A percentile compares a stretch with the other conserved stretches of the same genome.
Conservation (phyloP, 2,797 vertebrate species). For the Malacoraja senta region DNA sequence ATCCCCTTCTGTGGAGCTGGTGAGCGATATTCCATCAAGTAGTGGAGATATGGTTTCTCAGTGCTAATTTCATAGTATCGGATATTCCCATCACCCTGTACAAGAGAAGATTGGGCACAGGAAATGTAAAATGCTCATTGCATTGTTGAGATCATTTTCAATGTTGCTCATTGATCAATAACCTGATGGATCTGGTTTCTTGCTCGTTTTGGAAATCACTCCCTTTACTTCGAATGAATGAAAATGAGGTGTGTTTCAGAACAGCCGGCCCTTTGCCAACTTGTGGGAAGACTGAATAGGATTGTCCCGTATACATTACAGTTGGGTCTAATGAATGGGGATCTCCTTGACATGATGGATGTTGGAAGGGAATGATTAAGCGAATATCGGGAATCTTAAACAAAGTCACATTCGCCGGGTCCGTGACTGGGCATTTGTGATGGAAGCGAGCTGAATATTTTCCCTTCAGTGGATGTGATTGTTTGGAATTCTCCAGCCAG, state of each 20-base stretch:
- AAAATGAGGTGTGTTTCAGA: not conserved
- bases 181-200: not conserved
- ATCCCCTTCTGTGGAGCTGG: slow-evolving; percentile 90
- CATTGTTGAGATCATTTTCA: not conserved
- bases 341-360: too few species aligned
- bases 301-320: too few species aligned
- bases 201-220: not conserved
- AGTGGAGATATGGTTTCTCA: slow-evolving; percentile 90
- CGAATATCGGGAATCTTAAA: too few species aligned
- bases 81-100: slow-evolving; percentile 92
- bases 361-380: too few species aligned
- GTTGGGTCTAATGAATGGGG: too few species aligned
- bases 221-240: not conserved
- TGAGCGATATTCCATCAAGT: slow-evolving; percentile 94
- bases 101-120: slow-evolving; percentile 21
- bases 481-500: too few species aligned
- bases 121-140: not conserved
- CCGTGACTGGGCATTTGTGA: too few species aligned
- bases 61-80: slow-evolving; percentile 89
- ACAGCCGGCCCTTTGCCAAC: too few species aligned
- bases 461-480: too few species aligned
- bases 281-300: too few species aligned
- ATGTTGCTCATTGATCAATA: not conserved
- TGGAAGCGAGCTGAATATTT: too few species aligned
- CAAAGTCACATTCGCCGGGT: too few species aligned